These are phyloP conservation scores for Babylonia areolata DNA, from an alignment of 1,140 invertebrate species.

Conservation along the genomic window DNA sequence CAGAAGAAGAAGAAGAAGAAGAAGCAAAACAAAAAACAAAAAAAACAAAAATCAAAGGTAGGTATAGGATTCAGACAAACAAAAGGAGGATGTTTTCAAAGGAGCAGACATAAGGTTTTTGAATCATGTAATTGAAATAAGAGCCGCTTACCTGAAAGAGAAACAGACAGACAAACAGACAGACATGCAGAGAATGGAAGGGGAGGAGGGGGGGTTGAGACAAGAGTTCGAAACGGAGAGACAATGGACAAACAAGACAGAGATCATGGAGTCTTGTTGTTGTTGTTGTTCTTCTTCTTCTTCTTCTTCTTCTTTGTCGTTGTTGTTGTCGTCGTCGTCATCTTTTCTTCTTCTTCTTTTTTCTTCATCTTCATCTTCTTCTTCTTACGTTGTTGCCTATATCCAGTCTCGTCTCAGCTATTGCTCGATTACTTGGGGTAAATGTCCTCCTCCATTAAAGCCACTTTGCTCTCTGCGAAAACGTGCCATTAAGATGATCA, in stretches of 20 bases:
- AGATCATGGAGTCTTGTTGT: no score
- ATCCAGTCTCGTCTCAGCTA: no score
- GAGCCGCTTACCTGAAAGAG: not conserved
- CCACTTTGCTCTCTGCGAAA: no score
- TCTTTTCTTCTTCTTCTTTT: conserved; percentile 2
- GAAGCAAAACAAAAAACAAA: no score
- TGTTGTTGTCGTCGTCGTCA: not conserved
- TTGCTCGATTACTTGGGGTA: no score
- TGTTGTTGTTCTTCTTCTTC: not conserved
- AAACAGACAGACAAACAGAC: not conserved
- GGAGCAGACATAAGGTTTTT: not conserved
- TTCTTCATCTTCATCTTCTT: not conserved
- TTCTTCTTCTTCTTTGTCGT: not conserved
- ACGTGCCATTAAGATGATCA: no score
- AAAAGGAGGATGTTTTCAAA: not conserved
- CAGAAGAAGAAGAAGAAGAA: no score
- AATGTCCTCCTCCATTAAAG: no score
- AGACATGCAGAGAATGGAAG: no score
- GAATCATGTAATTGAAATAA: no score
- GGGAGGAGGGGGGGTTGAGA: not conserved
- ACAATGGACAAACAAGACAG: not conserved
- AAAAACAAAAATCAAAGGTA: no score
- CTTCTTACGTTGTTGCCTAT: not conserved
- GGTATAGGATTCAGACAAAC: no score
- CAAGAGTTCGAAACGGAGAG: not conserved